Evolutionary conservation across 2,113 vertebrate species (phyloP).

Genomic region (Caracal caracal): DNA sequence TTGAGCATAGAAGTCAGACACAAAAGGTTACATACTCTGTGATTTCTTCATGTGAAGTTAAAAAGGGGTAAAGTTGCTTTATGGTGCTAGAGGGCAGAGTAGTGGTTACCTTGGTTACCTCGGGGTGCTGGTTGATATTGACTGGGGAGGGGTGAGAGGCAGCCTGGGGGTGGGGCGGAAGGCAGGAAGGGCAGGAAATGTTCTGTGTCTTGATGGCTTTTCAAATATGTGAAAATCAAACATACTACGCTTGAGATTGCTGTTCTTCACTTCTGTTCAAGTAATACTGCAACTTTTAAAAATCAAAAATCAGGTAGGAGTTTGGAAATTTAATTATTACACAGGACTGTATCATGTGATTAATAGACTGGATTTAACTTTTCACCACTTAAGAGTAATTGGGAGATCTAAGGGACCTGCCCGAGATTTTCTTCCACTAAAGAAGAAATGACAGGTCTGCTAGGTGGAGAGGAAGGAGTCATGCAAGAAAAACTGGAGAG

Average conservation of each 20-base stretch:
- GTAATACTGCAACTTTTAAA: background rate
- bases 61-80: background rate
- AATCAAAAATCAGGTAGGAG: background rate
- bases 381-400: background rate
- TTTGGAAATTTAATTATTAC: conserved; percentile 15
- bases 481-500: background rate
- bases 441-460: background rate
- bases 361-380: background rate
- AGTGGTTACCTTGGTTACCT: no score
- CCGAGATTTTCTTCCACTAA: background rate
- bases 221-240: background rate
- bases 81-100: background rate
- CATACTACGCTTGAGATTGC: background rate
- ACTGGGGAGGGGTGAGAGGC: background rate
- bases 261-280: background rate
- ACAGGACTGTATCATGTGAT: background rate
- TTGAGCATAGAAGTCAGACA: background rate
- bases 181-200: background rate
- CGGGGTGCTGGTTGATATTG: background rate
- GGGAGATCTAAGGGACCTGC: background rate
- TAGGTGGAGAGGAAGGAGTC: background rate
- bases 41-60: background rate
- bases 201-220: background rate
- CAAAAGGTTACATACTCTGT: background rate
- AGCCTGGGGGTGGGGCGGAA: no score